Evolutionary conservation across 2,888 invertebrate species (phyloP).

Genomic region (Priocnemis perturbator): DNA sequence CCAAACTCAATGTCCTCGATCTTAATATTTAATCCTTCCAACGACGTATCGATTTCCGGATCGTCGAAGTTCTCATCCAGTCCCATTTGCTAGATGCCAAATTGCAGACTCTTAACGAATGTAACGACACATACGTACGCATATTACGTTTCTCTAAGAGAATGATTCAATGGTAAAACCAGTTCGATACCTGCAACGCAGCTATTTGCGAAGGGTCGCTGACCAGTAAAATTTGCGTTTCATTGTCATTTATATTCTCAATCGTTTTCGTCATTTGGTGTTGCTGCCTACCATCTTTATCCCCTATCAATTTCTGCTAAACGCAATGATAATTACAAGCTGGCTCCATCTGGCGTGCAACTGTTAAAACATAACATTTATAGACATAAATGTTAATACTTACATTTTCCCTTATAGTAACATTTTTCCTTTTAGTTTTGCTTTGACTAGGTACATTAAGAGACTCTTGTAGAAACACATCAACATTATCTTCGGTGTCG

Average conservation of each 20-base stretch:
- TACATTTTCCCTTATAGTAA: conserved; percentile 34
- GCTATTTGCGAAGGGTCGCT: conserved; percentile 68
- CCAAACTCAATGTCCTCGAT: conserved; percentile 69
- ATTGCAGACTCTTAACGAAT: conserved; percentile 11
- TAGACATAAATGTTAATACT: conserved; percentile 18
- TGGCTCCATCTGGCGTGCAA: background rate
- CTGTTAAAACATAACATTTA: background rate
- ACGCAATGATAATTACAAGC: background rate
- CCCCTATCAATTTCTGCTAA: conserved; percentile 45
- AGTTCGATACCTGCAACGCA: conserved; percentile 61
- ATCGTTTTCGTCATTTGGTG: conserved; percentile 53
- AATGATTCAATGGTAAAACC: conserved; percentile 16
- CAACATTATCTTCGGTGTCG: conserved; percentile 73
- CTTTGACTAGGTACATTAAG: conserved; percentile 32
- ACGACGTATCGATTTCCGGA: conserved; percentile 63
- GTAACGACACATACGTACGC: background rate
- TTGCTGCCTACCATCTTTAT: conserved; percentile 56
- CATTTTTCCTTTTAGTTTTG: conserved; percentile 40
- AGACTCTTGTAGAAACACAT: conserved; percentile 61
- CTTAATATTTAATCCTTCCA: conserved; percentile 69
- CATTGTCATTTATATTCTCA: conserved; percentile 59
- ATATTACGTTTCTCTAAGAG: background rate
- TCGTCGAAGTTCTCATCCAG: conserved; percentile 66
- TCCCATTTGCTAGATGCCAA: conserved; percentile 60
- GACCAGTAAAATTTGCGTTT: conserved; percentile 69